Conservation (phyloP, 2,888 invertebrate species). For the Eulithis testata region DNA sequence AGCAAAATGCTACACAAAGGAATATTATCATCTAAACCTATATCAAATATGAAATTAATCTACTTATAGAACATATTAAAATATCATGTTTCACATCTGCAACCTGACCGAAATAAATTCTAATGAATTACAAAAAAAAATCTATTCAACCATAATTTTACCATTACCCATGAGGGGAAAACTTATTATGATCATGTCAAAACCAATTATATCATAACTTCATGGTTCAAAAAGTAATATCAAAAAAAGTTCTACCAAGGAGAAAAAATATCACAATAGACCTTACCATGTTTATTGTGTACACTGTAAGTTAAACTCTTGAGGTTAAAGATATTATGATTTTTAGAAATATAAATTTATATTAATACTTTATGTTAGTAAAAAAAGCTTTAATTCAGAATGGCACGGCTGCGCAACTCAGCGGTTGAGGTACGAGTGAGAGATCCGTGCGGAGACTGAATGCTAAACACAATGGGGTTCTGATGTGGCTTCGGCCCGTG, state of each 20-base stretch:
- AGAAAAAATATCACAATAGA: constrained; percentile 69
- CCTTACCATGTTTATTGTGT: constrained; percentile 82
- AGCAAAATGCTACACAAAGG: constrained; percentile 42
- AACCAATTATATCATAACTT: constrained; percentile 84
- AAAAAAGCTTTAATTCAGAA: constrained; percentile 57
- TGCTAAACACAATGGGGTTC: constrained; percentile 69
- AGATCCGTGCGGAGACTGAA: constrained; percentile 62
- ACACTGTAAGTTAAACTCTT: constrained; percentile 54
- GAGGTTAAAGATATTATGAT: constrained; percentile 66
- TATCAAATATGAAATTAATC: constrained; percentile 47
- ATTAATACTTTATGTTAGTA: constrained; percentile 57
- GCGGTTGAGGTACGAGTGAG: constrained; percentile 70
- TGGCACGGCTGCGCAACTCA: constrained; percentile 72
- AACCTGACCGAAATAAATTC: constrained; percentile 35
- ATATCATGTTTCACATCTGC: constrained; percentile 65
- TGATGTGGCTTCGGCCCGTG: constrained; percentile 64
- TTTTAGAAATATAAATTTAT: constrained; percentile 59
- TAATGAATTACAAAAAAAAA: constrained; percentile 34
- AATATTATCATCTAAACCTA: constrained; percentile 32
- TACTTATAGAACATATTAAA: constrained; percentile 45
- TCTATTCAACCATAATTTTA: constrained; percentile 38
- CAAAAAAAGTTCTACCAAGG: constrained; percentile 56
- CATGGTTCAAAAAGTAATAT: constrained; percentile 70
- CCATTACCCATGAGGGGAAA: constrained; percentile 51
- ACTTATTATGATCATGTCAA: constrained; percentile 73